These are phyloP conservation scores for Amitus sp. DNA, from an alignment of 2,888 invertebrate species.

Conservation along the genomic window DNA sequence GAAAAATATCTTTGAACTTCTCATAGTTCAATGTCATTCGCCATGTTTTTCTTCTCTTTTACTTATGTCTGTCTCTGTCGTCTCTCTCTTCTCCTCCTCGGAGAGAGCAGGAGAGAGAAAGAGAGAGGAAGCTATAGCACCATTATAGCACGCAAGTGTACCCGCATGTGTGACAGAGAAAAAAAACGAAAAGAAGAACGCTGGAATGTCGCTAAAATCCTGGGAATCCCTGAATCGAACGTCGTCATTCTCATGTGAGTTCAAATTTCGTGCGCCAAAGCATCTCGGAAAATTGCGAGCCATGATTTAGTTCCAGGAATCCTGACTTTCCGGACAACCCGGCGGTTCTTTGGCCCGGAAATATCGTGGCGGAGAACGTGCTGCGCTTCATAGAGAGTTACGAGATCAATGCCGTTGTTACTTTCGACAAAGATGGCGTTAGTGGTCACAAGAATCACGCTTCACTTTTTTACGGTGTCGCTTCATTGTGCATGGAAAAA, in stretches of 20 bases:
- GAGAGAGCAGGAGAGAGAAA: too few species aligned
- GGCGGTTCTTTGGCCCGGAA: slow-evolving; percentile 78
- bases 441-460: slow-evolving; percentile 94
- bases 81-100: too few species aligned
- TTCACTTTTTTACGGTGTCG: slow-evolving; percentile 84
- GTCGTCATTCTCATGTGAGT: slow-evolving; percentile 72
- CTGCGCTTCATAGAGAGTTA: slow-evolving; percentile 76
- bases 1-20: too few species aligned
- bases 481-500: slow-evolving; percentile 80
- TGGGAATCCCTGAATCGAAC: slow-evolving; percentile 83
- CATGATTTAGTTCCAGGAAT: too few species aligned
- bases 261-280: not conserved
- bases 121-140: too few species aligned
- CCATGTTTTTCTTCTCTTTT: too few species aligned
- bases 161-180: too few species aligned
- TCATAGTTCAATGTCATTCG: too few species aligned
- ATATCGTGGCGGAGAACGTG: slow-evolving; percentile 73
- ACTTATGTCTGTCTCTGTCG: too few species aligned
- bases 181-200: slow-evolving; percentile 79
- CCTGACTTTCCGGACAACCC: slow-evolving; percentile 83
- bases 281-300: too few species aligned
- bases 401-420: slow-evolving; percentile 85
- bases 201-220: slow-evolving; percentile 79
- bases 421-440: slow-evolving; percentile 94
- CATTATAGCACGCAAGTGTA: too few species aligned